phyloP scores from a whole-genome alignment of 2,113 vertebrate genomes.

The Rallus limicola region DNA sequence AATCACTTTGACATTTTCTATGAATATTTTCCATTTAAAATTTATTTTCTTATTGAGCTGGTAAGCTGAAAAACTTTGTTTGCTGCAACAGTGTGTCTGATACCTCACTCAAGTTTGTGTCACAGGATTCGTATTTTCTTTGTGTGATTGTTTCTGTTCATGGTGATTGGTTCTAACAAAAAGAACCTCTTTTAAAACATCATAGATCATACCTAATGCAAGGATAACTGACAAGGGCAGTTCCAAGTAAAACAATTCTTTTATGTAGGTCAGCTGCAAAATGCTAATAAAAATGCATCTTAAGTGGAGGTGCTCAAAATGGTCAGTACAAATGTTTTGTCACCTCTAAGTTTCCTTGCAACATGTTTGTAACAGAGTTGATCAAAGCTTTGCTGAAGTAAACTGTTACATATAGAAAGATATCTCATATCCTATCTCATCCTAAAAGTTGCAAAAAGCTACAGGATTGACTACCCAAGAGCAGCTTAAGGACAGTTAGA shows the following conservation, averaged over 20 bases:
- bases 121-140: neutral
- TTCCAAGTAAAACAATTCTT: conserved; percentile 41
- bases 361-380: neutral
- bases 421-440: neutral
- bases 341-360: neutral
- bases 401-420: neutral
- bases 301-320: neutral
- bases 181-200: neutral
- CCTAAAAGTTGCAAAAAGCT: neutral
- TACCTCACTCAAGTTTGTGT: neutral
- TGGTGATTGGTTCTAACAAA: neutral
- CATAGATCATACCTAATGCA: neutral
- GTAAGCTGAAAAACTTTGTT: neutral
- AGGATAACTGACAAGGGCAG: neutral
- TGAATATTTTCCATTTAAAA: neutral
- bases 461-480: neutral
- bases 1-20: neutral
- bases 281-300: neutral
- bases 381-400: neutral
- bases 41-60: neutral
- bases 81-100: neutral
- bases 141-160: neutral
- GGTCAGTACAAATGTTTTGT: neutral
- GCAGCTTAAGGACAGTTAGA: neutral
- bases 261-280: conserved; percentile 35